Evolutionary conservation across 1,140 invertebrate genomes (phyloP), one percentile per base, ranked within the genome.

Genomic region (Parapsyche elsis): DNA sequence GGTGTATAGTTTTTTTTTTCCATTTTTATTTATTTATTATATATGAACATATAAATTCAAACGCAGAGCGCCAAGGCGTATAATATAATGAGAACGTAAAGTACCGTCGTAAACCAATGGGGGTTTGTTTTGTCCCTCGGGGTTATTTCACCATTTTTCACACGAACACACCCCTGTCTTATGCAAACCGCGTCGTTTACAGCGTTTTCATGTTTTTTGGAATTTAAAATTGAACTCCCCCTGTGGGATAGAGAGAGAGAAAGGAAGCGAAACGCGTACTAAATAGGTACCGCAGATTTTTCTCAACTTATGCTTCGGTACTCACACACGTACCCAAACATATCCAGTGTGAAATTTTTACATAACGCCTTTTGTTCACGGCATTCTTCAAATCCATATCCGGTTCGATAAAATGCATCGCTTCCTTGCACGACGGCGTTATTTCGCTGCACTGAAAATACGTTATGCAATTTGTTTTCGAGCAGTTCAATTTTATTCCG

Each of bases 381-480:
- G 5, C 5, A 46, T 12, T n/a, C 23, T 74, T 74, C 73, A 77
- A 77, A 71, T 79, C 71, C 67, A 23, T 73, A 74, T 73, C 53
- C 67, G 49, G 45, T 79, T 79, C 78, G 67, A 73, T 79, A 79
- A 59, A 73, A 71, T 79, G 78, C 70, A 74, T 49, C 21, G 76
- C 64, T 61, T 78, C 73, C 61, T 49, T 49, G 71, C 38, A 45
- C 19, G n/a, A 1, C 30, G 30, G 44, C 10, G 64, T 67, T 74
- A 57, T 53, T 73, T 80, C 26, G 23, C 74, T 21, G 53, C 38
- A 45, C 49, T 45, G 46, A 64, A 81, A 76, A 79, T 81, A 78
- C 80, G 80, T 79, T 81, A 78, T 79, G 71, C 80, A 59, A 79
- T 79, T 81, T 81, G 76, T 79, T 81, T 74, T 75, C 57, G 5